phyloP scores from a whole-genome alignment of 2,113 vertebrate genomes.

The Gymnocephalus cernua region DNA sequence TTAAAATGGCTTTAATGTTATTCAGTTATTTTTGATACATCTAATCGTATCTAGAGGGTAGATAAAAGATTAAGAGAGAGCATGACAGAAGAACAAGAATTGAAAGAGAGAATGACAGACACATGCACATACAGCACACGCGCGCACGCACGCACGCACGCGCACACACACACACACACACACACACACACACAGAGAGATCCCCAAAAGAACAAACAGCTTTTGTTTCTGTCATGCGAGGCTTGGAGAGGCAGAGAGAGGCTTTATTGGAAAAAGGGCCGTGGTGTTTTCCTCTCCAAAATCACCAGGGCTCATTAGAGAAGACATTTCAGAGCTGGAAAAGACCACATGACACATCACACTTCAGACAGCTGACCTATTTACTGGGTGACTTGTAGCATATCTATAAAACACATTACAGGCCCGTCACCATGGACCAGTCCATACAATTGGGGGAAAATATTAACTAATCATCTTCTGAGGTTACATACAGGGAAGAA shows the following conservation, averaged over 20 bases:
- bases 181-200: constrained; percentile 44
- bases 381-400: constrained; percentile 81
- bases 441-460: constrained; percentile 79
- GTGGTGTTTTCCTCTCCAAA: constrained; percentile 84
- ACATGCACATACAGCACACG: constrained; percentile 45
- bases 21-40: not conserved
- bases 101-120: constrained; percentile 43
- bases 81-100: constrained; percentile 31
- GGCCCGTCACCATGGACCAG: constrained; percentile 59
- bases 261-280: constrained; percentile 83
- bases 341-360: constrained; percentile 82
- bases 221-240: constrained; percentile 83
- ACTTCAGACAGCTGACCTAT: constrained; percentile 86
- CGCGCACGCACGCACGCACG: not conserved
- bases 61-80: constrained; percentile 27
- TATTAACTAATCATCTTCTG: constrained; percentile 79
- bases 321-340: constrained; percentile 82
- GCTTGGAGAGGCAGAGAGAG: constrained; percentile 77
- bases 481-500: constrained; percentile 58
- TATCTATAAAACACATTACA: constrained; percentile 83
- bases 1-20: not conserved
- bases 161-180: constrained; percentile 26
- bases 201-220: constrained; percentile 82
- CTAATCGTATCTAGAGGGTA: not conserved
- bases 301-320: constrained; percentile 84